These are phyloP conservation scores for Crepidodera aurea DNA, from an alignment of 2,888 invertebrate genomes.

Conservation along the genomic window DNA sequence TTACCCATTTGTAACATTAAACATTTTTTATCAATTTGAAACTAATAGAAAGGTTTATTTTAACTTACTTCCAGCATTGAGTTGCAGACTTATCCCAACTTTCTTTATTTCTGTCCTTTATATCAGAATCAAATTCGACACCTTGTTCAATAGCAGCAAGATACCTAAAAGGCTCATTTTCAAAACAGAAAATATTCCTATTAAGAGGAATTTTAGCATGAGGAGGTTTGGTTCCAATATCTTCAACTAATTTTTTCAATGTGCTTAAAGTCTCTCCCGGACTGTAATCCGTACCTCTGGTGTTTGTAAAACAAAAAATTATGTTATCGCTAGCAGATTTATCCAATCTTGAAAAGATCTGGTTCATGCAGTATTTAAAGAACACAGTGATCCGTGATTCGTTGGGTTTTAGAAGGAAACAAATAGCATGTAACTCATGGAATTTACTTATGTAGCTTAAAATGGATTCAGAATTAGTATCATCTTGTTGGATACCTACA, in stretches of 20 bases:
- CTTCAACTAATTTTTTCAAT: slow-evolving; percentile 46
- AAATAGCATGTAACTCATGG: slow-evolving; percentile 54
- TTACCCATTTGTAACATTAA: too few relatives aligned
- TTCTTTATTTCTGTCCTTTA: slow-evolving; percentile 33
- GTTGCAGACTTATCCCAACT: slow-evolving; percentile 46
- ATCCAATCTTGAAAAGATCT: slow-evolving; percentile 55
- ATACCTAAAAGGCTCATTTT: slow-evolving; percentile 55
- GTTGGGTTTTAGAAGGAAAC: slow-evolving; percentile 52
- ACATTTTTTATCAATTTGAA: too few relatives aligned
- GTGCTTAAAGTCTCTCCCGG: slow-evolving; percentile 50
- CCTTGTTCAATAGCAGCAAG: slow-evolving; percentile 51
- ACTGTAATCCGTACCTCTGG: slow-evolving; percentile 36
- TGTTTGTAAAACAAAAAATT: slow-evolving; percentile 56
- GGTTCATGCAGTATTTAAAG: slow-evolving; percentile 55
- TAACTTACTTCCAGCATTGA: slow-evolving; percentile 49
- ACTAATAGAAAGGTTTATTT: too few relatives aligned
- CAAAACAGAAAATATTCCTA: slow-evolving; percentile 55
- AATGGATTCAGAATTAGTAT: slow-evolving; percentile 51
- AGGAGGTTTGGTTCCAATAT: slow-evolving; percentile 46
- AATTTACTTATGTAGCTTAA: slow-evolving; percentile 51
- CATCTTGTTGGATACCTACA: slow-evolving; percentile 44
- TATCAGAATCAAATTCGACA: slow-evolving; percentile 35
- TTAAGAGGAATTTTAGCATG: slow-evolving; percentile 41
- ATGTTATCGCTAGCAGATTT: slow-evolving; percentile 55
- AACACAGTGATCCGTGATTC: slow-evolving; percentile 50